These are phyloP conservation scores for Lamellibrachia luymesi DNA, from an alignment of 1,140 invertebrate species.

Conservation along the genomic window DNA sequence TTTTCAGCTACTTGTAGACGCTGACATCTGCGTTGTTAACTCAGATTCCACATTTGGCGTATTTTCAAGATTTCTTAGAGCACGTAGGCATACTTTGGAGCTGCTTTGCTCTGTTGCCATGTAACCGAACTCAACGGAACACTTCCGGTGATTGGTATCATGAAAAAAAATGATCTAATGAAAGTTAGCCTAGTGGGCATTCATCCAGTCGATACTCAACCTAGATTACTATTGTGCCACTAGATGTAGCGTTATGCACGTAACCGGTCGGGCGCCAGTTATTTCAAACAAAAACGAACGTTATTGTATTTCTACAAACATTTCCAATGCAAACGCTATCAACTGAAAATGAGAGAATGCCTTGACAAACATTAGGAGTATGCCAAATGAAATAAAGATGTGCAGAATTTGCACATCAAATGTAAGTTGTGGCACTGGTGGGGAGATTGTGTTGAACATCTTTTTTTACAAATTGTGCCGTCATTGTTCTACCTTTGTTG, in stretches of 20 bases:
- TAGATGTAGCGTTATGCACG: background rate
- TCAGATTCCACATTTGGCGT: background rate
- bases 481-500: too few relatives aligned
- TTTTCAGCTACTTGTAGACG: background rate
- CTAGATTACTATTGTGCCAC: background rate
- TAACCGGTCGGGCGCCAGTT: background rate
- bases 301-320: too few relatives aligned
- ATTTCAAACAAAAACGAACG: too few relatives aligned
- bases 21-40: background rate
- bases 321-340: too few relatives aligned
- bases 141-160: background rate
- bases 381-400: too few relatives aligned
- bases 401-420: too few relatives aligned
- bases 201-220: background rate
- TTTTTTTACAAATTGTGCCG: too few relatives aligned
- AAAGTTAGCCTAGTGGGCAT: background rate
- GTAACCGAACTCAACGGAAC: background rate
- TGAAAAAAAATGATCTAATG: background rate
- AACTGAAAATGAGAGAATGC: too few relatives aligned
- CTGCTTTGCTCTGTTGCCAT: background rate
- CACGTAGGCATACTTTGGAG: background rate
- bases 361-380: too few relatives aligned
- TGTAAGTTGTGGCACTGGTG: too few relatives aligned
- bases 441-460: too few relatives aligned
- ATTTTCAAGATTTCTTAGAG: background rate